These are phyloP conservation scores for Oenanthe oenanthe DNA, from an alignment of 2,113 vertebrate species.

Conservation along the genomic window DNA sequence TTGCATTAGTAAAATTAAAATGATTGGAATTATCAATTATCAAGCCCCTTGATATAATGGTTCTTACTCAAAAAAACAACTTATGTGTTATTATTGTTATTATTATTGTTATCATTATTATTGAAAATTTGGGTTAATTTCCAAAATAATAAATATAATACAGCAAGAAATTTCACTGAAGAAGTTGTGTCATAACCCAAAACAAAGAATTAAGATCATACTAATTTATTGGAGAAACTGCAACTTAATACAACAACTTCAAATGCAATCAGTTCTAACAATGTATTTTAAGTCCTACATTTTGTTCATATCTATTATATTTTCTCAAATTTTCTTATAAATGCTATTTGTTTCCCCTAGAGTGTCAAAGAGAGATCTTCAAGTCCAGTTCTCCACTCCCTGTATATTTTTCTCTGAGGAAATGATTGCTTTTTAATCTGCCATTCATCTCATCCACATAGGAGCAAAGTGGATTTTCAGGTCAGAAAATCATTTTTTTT, in stretches of 20 bases:
- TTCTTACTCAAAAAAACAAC: neutral
- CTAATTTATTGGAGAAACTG: neutral
- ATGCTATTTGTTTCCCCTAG: neutral
- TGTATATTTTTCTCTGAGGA: neutral
- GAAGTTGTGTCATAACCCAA: neutral
- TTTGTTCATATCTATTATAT: neutral
- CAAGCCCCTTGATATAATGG: neutral
- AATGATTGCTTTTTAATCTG: slow-evolving; percentile 22
- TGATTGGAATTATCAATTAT: neutral
- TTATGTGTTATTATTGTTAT: neutral
- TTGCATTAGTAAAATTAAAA: neutral
- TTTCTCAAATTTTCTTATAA: neutral
- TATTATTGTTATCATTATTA: too few relatives aligned
- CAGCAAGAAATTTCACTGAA: neutral
- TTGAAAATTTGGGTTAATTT: neutral
- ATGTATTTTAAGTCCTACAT: neutral
- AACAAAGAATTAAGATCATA: neutral
- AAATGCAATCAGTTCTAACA: neutral
- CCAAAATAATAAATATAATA: neutral
- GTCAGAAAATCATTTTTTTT: neutral
- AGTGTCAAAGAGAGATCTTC: neutral
- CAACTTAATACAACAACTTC: neutral
- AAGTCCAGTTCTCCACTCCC: neutral
- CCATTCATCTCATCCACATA: neutral
- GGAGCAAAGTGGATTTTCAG: slow-evolving; percentile 21